Conservation (phyloP, 2,797 vertebrate genomes). For the Sciurus carolinensis region DNA sequence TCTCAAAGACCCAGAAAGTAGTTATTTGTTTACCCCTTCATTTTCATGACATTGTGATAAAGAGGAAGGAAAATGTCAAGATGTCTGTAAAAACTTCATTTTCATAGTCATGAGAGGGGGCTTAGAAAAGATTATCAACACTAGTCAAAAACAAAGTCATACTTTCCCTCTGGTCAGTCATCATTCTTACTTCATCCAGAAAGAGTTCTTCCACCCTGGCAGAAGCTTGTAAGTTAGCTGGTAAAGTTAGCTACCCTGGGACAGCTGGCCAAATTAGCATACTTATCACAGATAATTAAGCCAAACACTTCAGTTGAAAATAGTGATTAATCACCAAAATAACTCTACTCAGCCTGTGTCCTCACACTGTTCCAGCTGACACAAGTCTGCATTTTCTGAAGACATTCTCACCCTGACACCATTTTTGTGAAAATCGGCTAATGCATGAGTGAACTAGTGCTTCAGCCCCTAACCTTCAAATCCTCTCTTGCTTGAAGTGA, state of each 20-base stretch:
- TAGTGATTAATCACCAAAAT: conserved; percentile 84
- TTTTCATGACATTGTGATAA: not conserved
- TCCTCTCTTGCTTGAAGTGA: conserved; percentile 50
- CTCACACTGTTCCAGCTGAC: not conserved
- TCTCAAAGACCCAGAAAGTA: not conserved
- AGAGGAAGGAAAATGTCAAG: not conserved
- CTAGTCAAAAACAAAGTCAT: not conserved
- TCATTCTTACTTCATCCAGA: not conserved
- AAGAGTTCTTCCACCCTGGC: not conserved
- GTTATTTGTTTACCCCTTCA: not conserved
- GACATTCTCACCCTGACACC: not conserved
- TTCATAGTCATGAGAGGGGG: not conserved
- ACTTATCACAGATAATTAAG: conserved; percentile 84
- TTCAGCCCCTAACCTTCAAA: conserved; percentile 16
- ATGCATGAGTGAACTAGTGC: not conserved
- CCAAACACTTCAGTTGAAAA: conserved; percentile 84
- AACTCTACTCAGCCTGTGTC: conserved; percentile 72
- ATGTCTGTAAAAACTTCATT: not conserved
- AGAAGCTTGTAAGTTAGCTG: not conserved
- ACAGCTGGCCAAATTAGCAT: conserved; percentile 80
- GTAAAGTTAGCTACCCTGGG: conserved; percentile 55
- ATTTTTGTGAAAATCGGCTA: not conserved
- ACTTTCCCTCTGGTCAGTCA: no score
- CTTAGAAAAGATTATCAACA: not conserved
- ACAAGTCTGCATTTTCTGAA: not conserved